These are phyloP conservation scores for Orchestes rusci DNA, from an alignment of 2,888 invertebrate genomes.

Conservation along the genomic window DNA sequence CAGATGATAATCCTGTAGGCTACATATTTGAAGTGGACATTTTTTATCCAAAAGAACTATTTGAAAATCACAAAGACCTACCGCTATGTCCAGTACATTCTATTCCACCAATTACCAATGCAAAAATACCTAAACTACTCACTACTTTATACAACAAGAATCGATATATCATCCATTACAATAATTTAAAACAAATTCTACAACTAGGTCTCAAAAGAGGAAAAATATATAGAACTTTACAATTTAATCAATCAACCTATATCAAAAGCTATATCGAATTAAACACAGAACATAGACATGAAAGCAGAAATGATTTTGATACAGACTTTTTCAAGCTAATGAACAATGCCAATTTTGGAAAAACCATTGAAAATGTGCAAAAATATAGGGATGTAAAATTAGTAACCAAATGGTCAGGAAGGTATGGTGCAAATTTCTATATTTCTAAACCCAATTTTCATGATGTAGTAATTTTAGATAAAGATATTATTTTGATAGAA, in stretches of 20 bases:
- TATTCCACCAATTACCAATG: conserved; percentile 2
- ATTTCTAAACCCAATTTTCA: conserved; percentile 9
- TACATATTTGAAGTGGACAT: conserved; percentile 10
- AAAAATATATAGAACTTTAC: conserved; percentile 5
- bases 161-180: conserved; percentile 1
- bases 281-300: conserved; percentile 8
- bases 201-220: conserved; percentile 2
- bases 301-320: conserved; percentile 9
- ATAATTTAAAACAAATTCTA: conserved; percentile 7
- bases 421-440: conserved; percentile 8
- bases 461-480: conserved; percentile 2
- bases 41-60: conserved; percentile 4
- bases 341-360: conserved; percentile 13
- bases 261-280: conserved; percentile 9
- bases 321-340: conserved; percentile 11
- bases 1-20: not conserved
- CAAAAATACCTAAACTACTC: conserved; percentile 6
- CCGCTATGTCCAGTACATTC: conserved; percentile 11
- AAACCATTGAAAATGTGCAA: conserved; percentile 8
- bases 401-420: conserved; percentile 11
- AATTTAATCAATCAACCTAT: conserved; percentile 10
- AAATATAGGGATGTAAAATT: conserved; percentile 12
- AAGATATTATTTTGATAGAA: conserved; percentile 6
- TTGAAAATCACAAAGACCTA: conserved; percentile 11
- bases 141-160: conserved; percentile 7